Evolutionary conservation across 1,140 invertebrate genomes (phyloP).

Genomic region (Brachionus paranguensis): DNA sequence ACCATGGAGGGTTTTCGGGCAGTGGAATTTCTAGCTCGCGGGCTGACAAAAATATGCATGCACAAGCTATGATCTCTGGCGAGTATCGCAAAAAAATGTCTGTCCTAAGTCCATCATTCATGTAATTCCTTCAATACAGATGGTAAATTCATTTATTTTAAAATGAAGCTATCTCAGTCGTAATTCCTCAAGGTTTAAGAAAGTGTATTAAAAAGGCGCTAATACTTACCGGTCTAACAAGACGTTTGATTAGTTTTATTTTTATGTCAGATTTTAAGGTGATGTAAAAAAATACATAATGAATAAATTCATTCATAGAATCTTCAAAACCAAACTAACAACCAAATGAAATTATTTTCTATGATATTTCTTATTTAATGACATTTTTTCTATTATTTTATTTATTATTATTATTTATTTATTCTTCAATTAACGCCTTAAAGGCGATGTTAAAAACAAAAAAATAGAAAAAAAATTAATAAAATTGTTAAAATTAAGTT

Average conservation of each 20-base stretch:
- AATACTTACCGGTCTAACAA: not conserved
- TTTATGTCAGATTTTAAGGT: too few species aligned
- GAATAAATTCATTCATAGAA: too few species aligned
- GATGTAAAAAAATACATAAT: too few species aligned
- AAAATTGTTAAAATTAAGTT: too few species aligned
- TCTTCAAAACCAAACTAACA: not conserved
- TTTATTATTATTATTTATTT: too few species aligned
- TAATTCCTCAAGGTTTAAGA: not conserved
- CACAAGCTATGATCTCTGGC: constrained; percentile 95
- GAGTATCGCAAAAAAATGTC: constrained; percentile 91
- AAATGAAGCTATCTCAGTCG: not conserved
- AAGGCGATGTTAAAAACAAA: too few species aligned
- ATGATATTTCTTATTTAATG: too few species aligned
- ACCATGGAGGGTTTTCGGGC: constrained; percentile 83
- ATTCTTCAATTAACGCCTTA: too few species aligned
- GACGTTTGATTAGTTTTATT: not conserved
- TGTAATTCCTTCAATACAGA: constrained; percentile 72
- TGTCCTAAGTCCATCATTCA: constrained; percentile 95
- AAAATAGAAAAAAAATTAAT: too few species aligned
- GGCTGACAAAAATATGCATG: constrained; percentile 90
- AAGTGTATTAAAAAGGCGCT: not conserved
- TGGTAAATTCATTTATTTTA: not conserved
- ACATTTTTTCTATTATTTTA: too few species aligned
- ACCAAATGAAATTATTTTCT: too few species aligned
- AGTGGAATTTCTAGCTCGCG: constrained; percentile 72